Percentiles rank a stretch among this genome's conserved stretches.
These are phyloP conservation scores for Coregonus suidteri DNA, from an alignment of 2,797 vertebrate species.

Conservation along the genomic window DNA sequence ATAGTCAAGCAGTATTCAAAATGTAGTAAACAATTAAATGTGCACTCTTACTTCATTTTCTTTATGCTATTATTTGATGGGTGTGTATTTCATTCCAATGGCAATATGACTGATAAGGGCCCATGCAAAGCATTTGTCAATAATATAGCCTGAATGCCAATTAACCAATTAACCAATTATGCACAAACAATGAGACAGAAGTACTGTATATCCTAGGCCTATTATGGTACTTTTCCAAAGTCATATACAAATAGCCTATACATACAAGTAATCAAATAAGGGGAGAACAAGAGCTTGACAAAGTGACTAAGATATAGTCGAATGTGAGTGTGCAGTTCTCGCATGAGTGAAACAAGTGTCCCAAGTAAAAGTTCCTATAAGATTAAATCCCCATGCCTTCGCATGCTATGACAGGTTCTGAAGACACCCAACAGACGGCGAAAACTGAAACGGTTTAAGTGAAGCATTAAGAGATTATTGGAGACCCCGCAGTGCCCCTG, in stretches of 20 bases:
- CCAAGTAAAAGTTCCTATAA: background rate
- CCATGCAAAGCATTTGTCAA: background rate
- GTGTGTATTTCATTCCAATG: background rate
- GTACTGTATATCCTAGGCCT: background rate
- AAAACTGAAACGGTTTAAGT: slow-evolving; percentile 3
- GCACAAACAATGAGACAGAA: background rate
- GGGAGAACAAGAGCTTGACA: too few species aligned
- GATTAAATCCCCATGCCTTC: background rate
- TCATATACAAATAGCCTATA: background rate
- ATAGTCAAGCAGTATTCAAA: background rate
- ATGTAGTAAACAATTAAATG: background rate
- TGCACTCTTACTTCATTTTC: background rate
- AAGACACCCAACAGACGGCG: background rate
- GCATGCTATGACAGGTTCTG: background rate
- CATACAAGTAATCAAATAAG: background rate
- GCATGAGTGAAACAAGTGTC: background rate
- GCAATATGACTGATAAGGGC: background rate
- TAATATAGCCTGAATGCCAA: background rate
- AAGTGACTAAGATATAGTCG: background rate
- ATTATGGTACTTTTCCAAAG: background rate
- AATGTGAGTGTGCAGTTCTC: background rate
- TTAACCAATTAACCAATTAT: background rate
- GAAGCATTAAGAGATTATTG: background rate
- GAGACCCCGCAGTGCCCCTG: background rate
- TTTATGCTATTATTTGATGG: background rate